Conservation (phyloP, 2,888 invertebrate species). For the Leucozona laternaria region DNA sequence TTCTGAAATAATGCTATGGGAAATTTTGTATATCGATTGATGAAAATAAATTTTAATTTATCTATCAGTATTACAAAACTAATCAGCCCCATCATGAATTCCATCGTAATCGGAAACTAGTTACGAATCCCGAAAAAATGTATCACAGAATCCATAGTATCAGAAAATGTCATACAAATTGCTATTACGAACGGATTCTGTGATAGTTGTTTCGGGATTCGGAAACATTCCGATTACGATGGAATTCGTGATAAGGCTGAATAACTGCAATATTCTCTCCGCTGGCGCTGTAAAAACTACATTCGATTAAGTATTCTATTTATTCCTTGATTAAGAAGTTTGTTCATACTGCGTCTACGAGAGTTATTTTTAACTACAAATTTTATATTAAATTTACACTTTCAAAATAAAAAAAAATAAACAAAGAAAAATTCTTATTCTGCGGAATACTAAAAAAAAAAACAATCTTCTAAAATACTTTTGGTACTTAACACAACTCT, state of each 20-base stretch:
- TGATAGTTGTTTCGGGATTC: no score
- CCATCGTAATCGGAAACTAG: no score
- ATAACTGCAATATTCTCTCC: conserved; percentile 8
- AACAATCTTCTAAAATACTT: conserved; percentile 50
- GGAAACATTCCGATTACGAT: no score
- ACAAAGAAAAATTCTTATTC: conserved; percentile 25
- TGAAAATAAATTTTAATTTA: conserved; percentile 12
- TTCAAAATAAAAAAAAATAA: neutral
- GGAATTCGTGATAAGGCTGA: no score
- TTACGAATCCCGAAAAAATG: no score
- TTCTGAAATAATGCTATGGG: neutral
- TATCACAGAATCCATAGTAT: no score
- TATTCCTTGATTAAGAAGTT: conserved; percentile 1
- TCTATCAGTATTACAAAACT: conserved; percentile 55
- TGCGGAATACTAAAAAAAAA: conserved; percentile 19
- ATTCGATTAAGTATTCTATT: neutral
- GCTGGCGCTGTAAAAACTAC: neutral
- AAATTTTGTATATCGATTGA: neutral
- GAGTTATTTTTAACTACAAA: conserved; percentile 22
- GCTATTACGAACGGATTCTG: no score
- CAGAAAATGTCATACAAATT: no score
- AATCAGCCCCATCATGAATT: no score
- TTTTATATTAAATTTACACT: conserved; percentile 23
- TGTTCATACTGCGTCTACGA: neutral
- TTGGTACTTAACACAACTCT: conserved; percentile 68